phyloP scores from a whole-genome alignment of 2,113 vertebrate genomes.

The Gnathonemus echidnorhynchus region DNA sequence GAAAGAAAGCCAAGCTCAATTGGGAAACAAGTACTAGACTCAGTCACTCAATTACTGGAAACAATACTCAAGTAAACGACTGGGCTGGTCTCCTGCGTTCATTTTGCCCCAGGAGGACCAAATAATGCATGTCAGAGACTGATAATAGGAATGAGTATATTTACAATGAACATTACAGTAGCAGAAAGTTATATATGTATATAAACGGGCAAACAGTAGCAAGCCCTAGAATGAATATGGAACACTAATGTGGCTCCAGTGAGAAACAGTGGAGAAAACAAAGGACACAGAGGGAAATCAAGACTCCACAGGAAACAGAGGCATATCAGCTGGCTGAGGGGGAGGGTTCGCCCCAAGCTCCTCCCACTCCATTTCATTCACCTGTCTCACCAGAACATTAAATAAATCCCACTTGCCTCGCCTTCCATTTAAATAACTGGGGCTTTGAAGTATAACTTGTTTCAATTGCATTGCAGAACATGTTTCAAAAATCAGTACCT shows the following conservation, averaged over 20 bases:
- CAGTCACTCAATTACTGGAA: neutral
- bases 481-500: neutral
- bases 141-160: neutral
- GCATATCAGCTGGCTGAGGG: neutral
- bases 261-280: neutral
- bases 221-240: neutral
- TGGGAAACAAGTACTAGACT: neutral
- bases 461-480: neutral
- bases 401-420: neutral
- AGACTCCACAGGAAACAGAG: neutral
- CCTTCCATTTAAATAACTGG: slow-evolving; percentile 21
- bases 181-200: neutral
- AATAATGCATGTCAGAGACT: neutral
- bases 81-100: neutral
- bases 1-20: neutral
- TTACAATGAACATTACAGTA: neutral
- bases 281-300: neutral
- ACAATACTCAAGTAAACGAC: neutral
- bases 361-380: neutral
- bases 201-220: neutral
- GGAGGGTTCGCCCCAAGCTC: neutral
- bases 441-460: neutral
- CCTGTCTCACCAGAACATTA: neutral
- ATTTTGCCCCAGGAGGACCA: neutral
- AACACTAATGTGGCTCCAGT: neutral